Evolutionary conservation across 1,140 invertebrate species (phyloP).

Genomic region (Drosophila sucinea): DNA sequence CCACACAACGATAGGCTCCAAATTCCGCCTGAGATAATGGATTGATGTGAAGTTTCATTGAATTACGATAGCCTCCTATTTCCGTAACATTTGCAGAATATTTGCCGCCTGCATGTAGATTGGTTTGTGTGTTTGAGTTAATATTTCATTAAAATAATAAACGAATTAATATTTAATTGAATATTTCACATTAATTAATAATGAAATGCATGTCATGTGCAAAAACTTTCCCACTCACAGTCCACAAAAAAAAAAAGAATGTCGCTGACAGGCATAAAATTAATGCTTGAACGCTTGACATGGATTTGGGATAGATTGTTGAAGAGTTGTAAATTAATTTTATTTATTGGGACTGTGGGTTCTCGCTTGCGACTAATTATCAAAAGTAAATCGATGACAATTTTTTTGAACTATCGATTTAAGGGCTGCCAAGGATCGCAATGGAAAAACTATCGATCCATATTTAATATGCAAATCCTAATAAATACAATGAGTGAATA

Average conservation of each 20-base stretch:
- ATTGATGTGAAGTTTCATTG: conserved; percentile 90
- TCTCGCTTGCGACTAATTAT: too few relatives aligned
- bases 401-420: conserved; percentile 13
- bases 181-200: conserved; percentile 70
- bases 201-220: conserved; percentile 69
- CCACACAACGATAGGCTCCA: conserved; percentile 93
- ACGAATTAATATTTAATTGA: conserved; percentile 76
- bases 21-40: conserved; percentile 88
- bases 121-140: conserved; percentile 33
- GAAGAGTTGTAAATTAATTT: conserved; percentile 71
- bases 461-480: too few relatives aligned
- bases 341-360: conserved; percentile 26
- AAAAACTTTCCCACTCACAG: conserved; percentile 18
- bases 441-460: too few relatives aligned
- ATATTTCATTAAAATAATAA: conserved; percentile 68
- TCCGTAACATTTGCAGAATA: conserved; percentile 89
- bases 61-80: conserved; percentile 87
- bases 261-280: conserved; percentile 67
- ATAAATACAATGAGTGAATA: too few relatives aligned
- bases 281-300: conserved; percentile 61
- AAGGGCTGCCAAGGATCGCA: conserved; percentile 27
- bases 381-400: too few relatives aligned
- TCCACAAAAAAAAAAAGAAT: conserved; percentile 35
- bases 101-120: conserved; percentile 86
- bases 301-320: conserved; percentile 32